Evolutionary conservation across 2,113 vertebrate species (phyloP), one percentile per base, ranked within the genome.

Genomic region (Misgurnus anguillicaudatus): DNA sequence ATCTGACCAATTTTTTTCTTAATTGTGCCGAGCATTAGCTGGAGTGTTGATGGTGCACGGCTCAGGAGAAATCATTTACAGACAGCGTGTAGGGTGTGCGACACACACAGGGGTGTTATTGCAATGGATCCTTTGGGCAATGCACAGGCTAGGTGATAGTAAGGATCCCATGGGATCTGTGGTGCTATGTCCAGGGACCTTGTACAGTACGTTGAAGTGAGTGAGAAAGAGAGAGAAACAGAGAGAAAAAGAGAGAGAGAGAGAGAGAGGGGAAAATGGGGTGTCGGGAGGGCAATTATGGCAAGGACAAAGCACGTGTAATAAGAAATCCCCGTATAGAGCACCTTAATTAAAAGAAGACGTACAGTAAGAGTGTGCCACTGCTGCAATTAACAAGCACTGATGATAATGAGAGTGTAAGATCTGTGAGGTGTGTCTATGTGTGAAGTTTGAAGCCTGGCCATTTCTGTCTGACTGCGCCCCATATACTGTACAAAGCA

Each of bases 251-350:
- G 65, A 36, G 5, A 31, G 24, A 24, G 24, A 24, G 2, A 24
- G 2, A 2, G 2, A 2, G 2, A 2, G 2, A 60, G 58, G 21
- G 68, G 81, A 84, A 81, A 87, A 85, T 83, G 60, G 88, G 87
- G 89, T 73, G 86, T 89, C 89, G 90, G 85, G 92, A 92, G 92
- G 90, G 90, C 91, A 94, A 81, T 91, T 93, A 92, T 74, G 76
- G 86, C 84, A 89, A 88, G 91, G 91, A 89, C 87, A 81, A 85
- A 87, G 88, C 89, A 89, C 82, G 85, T 83, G 82, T 87, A 80
- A 65, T 91, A 87, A 88, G 87, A 91, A 93, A 89, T 93, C 89
- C 91, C 88, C 80, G 64, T 79, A 41, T 78, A 80, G 81, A 75
- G 91, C 83, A 78, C 86, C 83, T 87, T 90, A 87, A 89, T 89